Percentiles rank a stretch among this genome's conserved stretches.
These are phyloP conservation scores for Palythoa caribaeorum DNA, from an alignment of 92 coral and sea anemone genomes.

Conservation along the genomic window DNA sequence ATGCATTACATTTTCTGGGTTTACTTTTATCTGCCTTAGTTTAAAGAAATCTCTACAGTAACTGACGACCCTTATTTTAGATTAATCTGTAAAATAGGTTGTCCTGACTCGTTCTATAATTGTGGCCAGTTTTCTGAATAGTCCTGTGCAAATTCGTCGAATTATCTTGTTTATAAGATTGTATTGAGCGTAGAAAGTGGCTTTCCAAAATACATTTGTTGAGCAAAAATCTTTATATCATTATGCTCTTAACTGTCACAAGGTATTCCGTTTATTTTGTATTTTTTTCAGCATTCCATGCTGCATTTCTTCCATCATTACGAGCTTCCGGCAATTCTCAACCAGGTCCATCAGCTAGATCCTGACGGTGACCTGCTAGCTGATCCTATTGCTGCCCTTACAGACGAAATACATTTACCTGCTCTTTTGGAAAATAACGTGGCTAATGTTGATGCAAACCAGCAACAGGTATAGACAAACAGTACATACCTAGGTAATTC, in stretches of 20 bases:
- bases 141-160: no score
- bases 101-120: no score
- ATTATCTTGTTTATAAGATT: no score
- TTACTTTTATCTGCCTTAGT: no score
- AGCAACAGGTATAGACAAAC: constrained; percentile 13
- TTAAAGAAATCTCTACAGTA: no score
- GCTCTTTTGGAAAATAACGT: constrained; percentile 49
- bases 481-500: no score
- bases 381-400: constrained; percentile 89
- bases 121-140: no score
- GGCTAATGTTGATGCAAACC: constrained; percentile 13
- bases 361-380: constrained; percentile 94
- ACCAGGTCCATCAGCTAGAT: constrained; percentile 77
- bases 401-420: constrained; percentile 79
- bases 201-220: no score
- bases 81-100: no score
- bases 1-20: no score
- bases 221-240: background rate
- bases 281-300: constrained; percentile 91
- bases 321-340: constrained; percentile 93
- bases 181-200: no score
- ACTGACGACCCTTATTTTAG: no score
- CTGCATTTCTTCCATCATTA: constrained; percentile 95
- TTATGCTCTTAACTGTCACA: background rate
- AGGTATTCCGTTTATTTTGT: background rate